These are phyloP conservation scores for Melanocharis versteri DNA, from an alignment of 2,113 vertebrate genomes.

Conservation along the genomic window DNA sequence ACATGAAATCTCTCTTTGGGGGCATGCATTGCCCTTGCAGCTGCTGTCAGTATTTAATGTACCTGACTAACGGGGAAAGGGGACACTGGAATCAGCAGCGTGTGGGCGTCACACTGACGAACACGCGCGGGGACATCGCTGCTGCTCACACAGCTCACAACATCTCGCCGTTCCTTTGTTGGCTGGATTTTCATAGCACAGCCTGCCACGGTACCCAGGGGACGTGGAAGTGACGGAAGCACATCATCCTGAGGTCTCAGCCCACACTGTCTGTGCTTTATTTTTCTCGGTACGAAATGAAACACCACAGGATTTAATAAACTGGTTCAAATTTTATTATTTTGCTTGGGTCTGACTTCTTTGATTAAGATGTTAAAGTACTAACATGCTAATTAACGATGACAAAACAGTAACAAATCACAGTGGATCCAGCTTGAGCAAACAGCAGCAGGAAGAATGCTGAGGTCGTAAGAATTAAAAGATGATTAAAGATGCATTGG, in stretches of 20 bases:
- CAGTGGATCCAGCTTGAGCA: neutral
- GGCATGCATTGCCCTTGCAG: neutral
- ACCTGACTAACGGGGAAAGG: neutral
- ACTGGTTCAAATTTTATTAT: neutral
- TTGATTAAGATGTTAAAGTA: neutral
- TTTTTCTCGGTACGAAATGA: neutral
- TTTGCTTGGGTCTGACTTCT: neutral
- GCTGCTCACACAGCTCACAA: neutral
- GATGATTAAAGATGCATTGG: neutral
- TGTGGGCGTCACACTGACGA: neutral
- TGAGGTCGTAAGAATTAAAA: neutral
- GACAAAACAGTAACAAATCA: neutral
- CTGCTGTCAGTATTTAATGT: neutral
- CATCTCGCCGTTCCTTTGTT: neutral
- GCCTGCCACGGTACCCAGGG: neutral
- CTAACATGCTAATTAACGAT: neutral
- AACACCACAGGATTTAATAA: neutral
- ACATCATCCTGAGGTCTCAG: neutral
- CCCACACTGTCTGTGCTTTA: neutral
- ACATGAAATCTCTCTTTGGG: neutral
- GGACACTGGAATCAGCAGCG: neutral
- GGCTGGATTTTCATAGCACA: neutral
- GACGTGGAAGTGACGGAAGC: accelerated
- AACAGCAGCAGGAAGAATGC: neutral
- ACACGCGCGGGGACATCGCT: accelerated